Conservation (phyloP, 2,888 invertebrate species). For the Mesodorylaimus sp. region DNA sequence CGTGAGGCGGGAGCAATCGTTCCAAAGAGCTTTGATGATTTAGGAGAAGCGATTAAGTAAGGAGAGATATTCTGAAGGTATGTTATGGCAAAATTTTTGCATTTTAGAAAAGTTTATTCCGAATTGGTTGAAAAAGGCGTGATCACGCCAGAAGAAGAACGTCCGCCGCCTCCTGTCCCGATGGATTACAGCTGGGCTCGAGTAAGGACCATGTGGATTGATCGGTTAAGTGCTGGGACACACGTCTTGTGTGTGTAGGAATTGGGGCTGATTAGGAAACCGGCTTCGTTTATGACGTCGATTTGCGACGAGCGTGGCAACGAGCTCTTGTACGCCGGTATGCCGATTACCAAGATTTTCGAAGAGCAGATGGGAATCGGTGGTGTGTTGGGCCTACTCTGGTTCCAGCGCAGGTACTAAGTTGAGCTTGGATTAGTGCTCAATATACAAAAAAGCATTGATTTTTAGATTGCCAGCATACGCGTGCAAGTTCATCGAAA, state of each 20-base stretch:
- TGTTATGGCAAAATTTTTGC: neutral
- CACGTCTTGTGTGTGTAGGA: slow-evolving; percentile 44
- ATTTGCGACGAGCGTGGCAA: slow-evolving; percentile 98
- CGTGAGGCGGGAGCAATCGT: slow-evolving; percentile 66
- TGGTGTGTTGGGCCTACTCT: slow-evolving; percentile 82
- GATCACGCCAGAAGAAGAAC: slow-evolving; percentile 69
- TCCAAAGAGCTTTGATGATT: slow-evolving; percentile 73
- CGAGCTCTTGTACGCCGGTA: slow-evolving; percentile 86
- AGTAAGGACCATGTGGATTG: slow-evolving; percentile 33
- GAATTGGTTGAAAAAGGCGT: slow-evolving; percentile 55
- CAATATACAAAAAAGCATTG: neutral
- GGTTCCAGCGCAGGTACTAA: slow-evolving; percentile 75
- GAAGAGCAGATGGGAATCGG: slow-evolving; percentile 90
- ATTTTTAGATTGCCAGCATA: slow-evolving; percentile 59
- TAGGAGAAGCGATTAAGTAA: slow-evolving; percentile 57
- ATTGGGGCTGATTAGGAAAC: slow-evolving; percentile 88
- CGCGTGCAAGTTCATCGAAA: slow-evolving; percentile 91
- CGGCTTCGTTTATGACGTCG: slow-evolving; percentile 96
- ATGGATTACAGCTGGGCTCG: slow-evolving; percentile 99
- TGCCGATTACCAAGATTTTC: slow-evolving; percentile 55
- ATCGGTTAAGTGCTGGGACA: no score
- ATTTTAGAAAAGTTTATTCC: slow-evolving; percentile 35
- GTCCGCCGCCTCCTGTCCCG: slow-evolving; percentile 95
- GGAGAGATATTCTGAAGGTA: no score
- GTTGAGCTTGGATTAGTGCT: neutral